Evolutionary conservation across 64 coral and sea anemone species (phyloP).

Genomic region (Catalaphyllia jardinei): DNA sequence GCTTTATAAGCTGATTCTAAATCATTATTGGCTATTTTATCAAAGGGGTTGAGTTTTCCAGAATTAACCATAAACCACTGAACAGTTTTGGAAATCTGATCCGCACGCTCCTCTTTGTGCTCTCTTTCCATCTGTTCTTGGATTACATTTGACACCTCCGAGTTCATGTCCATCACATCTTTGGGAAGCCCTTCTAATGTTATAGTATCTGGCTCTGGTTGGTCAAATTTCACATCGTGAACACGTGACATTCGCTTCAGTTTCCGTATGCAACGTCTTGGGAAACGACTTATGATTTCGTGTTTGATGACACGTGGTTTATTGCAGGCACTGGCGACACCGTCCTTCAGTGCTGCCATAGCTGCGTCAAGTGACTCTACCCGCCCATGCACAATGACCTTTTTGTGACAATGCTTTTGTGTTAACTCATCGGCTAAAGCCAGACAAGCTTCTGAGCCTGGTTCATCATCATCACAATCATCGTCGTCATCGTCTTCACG

Average conservation of each 20-base stretch:
- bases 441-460: background rate
- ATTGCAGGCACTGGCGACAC: background rate
- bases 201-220: constrained; percentile 5
- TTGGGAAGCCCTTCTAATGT: constrained; percentile 21
- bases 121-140: background rate
- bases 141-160: background rate
- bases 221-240: constrained; percentile 30
- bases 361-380: background rate
- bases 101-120: constrained; percentile 5
- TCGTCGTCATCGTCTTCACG: background rate
- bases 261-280: background rate
- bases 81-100: constrained; percentile 14
- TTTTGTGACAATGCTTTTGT: background rate
- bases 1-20: constrained; percentile 13
- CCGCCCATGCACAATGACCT: background rate
- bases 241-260: background rate
- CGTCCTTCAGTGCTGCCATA: background rate
- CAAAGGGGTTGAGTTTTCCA: constrained; percentile 8
- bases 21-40: constrained; percentile 31
- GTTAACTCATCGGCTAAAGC: background rate
- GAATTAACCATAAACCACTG: constrained; percentile 4
- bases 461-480: background rate
- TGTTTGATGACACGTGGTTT: background rate
- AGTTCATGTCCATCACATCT: constrained; percentile 23
- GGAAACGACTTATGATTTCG: background rate